phyloP scores from a whole-genome alignment of 1,140 invertebrate genomes.

The Leptestheria dahalacensis region DNA sequence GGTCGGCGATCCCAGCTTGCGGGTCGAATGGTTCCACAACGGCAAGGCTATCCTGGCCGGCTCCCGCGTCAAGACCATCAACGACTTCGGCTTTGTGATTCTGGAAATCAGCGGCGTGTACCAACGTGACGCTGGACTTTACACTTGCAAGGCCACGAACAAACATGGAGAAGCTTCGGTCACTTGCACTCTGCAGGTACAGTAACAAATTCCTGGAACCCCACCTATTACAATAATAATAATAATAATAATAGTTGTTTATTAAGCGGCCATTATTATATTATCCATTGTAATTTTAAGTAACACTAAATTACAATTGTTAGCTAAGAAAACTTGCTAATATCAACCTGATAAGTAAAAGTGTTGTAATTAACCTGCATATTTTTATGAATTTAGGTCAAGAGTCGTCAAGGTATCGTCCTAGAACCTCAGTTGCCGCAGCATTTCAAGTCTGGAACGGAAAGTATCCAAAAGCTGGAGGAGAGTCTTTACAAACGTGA shows the following conservation, averaged over 20 bases:
- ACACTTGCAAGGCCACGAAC: slow-evolving; percentile 82
- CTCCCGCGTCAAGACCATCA: slow-evolving; percentile 76
- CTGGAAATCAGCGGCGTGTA: slow-evolving; percentile 77
- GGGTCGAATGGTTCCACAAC: slow-evolving; percentile 93
- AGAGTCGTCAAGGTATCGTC: slow-evolving; percentile 70
- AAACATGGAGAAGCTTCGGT: slow-evolving; percentile 76
- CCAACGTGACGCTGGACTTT: slow-evolving; percentile 70
- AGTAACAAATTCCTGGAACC: too few species aligned
- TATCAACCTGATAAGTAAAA: too few species aligned
- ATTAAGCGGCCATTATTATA: too few species aligned
- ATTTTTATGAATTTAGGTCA: too few species aligned
- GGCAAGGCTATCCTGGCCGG: slow-evolving; percentile 74
- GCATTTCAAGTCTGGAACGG: slow-evolving; percentile 69
- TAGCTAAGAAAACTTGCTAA: too few species aligned
- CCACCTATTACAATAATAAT: too few species aligned
- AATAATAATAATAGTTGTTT: too few species aligned
- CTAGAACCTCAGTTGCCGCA: slow-evolving; percentile 76
- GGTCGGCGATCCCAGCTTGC: slow-evolving; percentile 77
- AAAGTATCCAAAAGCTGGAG: slow-evolving; percentile 77
- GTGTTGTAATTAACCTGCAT: too few species aligned
- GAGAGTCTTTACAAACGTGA: slow-evolving; percentile 74
- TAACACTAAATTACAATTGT: too few species aligned
- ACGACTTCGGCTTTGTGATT: slow-evolving; percentile 87
- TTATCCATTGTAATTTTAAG: too few species aligned
- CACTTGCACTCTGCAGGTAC: slow-evolving; percentile 64